Evolutionary conservation across 2,797 vertebrate species (phyloP).

Genomic region (Eleutherodactylus coqui): DNA sequence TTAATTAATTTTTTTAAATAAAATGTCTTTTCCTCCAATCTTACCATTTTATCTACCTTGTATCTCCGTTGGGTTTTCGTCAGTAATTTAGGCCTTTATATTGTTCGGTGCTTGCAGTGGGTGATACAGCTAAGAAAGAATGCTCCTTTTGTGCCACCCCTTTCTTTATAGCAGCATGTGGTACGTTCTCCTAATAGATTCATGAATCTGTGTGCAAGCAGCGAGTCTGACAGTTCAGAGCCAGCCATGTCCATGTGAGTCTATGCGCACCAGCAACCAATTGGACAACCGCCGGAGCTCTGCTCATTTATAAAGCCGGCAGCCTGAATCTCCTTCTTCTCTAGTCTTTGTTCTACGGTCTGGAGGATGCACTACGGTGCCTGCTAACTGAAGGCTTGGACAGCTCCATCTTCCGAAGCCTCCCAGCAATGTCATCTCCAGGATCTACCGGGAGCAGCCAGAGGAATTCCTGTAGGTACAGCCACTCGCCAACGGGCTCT

Average conservation of each 20-base stretch:
- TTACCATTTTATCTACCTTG: background rate
- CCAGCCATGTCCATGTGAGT: conserved; percentile 65
- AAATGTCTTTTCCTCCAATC: background rate
- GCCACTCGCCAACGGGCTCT: conserved; percentile 68
- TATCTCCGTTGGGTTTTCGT: background rate
- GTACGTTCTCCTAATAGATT: conserved; percentile 78
- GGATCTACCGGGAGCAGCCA: conserved; percentile 80
- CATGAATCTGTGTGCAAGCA: conserved; percentile 76
- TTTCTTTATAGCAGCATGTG: conserved; percentile 77
- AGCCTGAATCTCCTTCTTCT: conserved; percentile 63
- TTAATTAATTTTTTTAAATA: background rate
- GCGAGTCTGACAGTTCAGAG: conserved; percentile 72
- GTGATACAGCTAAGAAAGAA: background rate
- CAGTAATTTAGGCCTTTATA: too few species aligned
- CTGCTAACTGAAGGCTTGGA: conserved; percentile 74
- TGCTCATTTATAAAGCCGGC: conserved; percentile 69
- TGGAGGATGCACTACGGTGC: conserved; percentile 76
- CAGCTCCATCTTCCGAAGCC: conserved; percentile 70
- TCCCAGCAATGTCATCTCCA: conserved; percentile 83
- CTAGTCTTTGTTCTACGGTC: conserved; percentile 71
- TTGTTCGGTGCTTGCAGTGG: background rate
- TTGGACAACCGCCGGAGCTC: conserved; percentile 66
- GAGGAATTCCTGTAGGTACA: conserved; percentile 82
- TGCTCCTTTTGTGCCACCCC: conserved; percentile 64
- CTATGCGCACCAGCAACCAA: conserved; percentile 66